phyloP scores from a whole-genome alignment of 1,140 invertebrate species.

The Tachypleus tridentatus region DNA sequence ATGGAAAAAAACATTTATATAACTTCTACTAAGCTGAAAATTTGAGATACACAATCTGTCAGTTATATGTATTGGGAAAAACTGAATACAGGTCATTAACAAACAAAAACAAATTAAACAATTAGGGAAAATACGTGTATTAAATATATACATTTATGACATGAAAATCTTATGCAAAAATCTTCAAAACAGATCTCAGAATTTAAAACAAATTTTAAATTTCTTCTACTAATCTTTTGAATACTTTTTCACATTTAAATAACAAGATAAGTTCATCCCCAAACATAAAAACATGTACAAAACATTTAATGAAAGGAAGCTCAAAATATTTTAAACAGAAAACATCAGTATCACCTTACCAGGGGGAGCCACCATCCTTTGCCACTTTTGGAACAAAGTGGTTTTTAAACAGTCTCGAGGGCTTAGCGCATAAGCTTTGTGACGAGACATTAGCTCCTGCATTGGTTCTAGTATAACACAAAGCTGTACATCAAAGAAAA shows the following conservation, averaged over 20 bases:
- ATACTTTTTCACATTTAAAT: neutral
- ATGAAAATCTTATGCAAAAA: no score
- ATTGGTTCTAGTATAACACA: constrained; percentile 93
- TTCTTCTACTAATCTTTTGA: neutral
- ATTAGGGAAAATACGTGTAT: no score
- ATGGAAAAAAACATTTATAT: no score
- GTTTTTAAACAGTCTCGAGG: constrained; percentile 95
- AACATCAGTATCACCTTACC: constrained; percentile 6
- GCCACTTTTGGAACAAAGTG: constrained; percentile 97
- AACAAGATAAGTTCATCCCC: neutral
- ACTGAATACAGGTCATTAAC: no score
- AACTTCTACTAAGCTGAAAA: no score
- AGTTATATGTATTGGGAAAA: no score
- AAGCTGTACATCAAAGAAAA: constrained; percentile 34
- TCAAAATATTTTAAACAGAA: neutral
- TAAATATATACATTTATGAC: no score
- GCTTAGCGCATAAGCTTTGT: constrained; percentile 91
- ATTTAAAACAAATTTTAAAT: neutral
- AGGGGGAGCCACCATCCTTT: constrained; percentile 96
- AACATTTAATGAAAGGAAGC: neutral
- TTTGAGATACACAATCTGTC: no score
- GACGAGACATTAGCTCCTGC: constrained; percentile 97
- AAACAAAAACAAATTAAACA: no score
- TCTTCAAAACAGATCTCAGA: no score
- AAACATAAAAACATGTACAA: neutral